Base-by-base conservation (phyloP, 2,113 vertebrate genomes). In the Peromyscus californicus region DNA sequence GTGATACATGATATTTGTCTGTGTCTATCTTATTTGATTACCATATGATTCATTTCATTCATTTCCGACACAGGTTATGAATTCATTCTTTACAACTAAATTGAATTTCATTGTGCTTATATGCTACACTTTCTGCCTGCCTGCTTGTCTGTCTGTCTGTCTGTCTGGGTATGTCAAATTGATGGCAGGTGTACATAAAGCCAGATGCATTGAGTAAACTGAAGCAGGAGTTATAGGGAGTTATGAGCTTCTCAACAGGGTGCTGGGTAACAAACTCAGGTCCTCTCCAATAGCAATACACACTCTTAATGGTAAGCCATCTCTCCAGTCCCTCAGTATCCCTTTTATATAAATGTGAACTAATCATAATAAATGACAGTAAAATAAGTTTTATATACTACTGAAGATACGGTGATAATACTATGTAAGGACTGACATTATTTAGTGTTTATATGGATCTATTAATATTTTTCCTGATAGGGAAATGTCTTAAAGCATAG, bases 401-500 rank as follows among this genome's bases (percentile, higher is more conserved):
- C 11, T n/a, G 59, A 89, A 84, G 9, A 70, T 72, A 57, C 4
- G 76, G 3, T 8, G 85, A 70, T 54, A 57, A 12, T 92, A 75
- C 2, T 54, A 10, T 57, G 1, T 51, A 59, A 75, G 33, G 83
- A 88, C 67, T 69, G 2, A 42, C 42, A 31, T 33, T 65, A 17
- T 39, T 76, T 22, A 59, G 29, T 51, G 3, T 13, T 3, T 10
- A 79, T 57, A 36, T 42, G 19, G 80, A 67, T 42, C 57, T 90
- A 74, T 24, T 45, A 63, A 79, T 79, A 70, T 61, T 67, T 67
- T 90, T 51, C 5, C 36, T 21, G 54, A 54, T 54, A 45, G 4
- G 76, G 3, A 88, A 95, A 90, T 88, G 3, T 76, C 17, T 96
- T 42, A 80, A 90, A 94, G 16, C 33, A 57, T 82, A 61, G 8